Evolutionary conservation across 2,797 vertebrate genomes (phyloP), one percentile per base, ranked within the genome.

Genomic region (Capromys pilorides): DNA sequence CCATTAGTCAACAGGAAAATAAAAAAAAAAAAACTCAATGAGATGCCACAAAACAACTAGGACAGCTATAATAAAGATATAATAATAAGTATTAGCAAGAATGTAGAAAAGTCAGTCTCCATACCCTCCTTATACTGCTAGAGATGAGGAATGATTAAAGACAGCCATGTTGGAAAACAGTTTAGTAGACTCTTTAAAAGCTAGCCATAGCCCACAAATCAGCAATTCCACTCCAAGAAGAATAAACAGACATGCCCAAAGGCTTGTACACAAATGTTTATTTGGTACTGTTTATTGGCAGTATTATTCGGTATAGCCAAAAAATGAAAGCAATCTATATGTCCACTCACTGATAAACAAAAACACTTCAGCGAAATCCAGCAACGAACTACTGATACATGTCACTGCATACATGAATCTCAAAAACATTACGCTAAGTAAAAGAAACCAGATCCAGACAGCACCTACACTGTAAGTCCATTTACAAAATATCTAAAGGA

Each of bases 371-470:
- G 31, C 71, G 88, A 88, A 69, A 95, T 62, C 64, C 21, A 75
- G 21, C 13, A 85, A 61, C 16, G 66, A 80, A 85, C 45, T 39
- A 88, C 24, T 64, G 62, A 88, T 49, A 64, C 9, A 64, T 28
- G 31, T 45, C 54, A 88, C 10, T 66, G 41, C 22, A 57, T 36
- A n/a, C 39, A 78, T 78, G 31, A 71, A 78, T 69, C 61, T 78
- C 83, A 83, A 83, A 82, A 82, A 51, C 71, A 79, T 62, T 67
- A 61, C 14, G 33, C n/a, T 95, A 83, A 88, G 45, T 88, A 54
- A 95, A 94, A 94, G 66, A 91, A 88, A 18, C 8, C 75, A 86
- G 66, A 95, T 41, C 69, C 14, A 75, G 36, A 84, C 8, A 88
- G 33, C 33, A 85, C 59, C 59, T 92, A 67, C 73, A 86, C 66